Evolutionary conservation across 2,113 vertebrate genomes (phyloP).

Genomic region (Boulengeromyrus knoepffleri): DNA sequence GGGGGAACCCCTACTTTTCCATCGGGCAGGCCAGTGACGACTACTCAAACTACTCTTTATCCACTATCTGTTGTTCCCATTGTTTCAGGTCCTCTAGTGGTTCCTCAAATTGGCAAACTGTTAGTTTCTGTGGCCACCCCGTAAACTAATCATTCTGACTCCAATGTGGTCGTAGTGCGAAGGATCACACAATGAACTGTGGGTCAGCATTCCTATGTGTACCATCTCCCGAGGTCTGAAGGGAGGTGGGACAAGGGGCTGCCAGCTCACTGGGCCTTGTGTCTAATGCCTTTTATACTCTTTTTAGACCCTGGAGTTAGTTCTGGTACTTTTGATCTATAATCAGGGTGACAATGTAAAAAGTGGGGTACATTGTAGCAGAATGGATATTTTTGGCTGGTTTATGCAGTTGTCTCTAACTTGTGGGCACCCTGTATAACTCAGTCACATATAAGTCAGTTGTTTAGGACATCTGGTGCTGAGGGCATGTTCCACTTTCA

Average conservation of each 20-base stretch:
- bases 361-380: not conserved
- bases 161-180: not conserved
- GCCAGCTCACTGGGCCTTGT: not conserved
- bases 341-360: not conserved
- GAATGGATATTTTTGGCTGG: not conserved
- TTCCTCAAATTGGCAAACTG: not conserved
- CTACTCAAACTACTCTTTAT: not conserved
- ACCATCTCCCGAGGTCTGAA: not conserved
- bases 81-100: not conserved
- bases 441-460: too few relatives aligned
- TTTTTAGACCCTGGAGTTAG: not conserved
- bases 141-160: not conserved
- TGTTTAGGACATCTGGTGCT: not conserved
- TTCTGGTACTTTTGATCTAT: not conserved
- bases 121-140: not conserved
- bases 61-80: not conserved
- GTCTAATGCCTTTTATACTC: not conserved
- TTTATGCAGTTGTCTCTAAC: not conserved
- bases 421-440: too few relatives aligned
- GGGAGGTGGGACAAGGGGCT: not conserved
- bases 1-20: not conserved
- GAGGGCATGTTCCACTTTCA: not conserved
- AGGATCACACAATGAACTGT: not conserved
- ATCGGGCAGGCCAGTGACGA: not conserved
- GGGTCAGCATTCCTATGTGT: not conserved